phyloP scores from a whole-genome alignment of 2,888 invertebrate genomes.

The Cephus sareptanus region DNA sequence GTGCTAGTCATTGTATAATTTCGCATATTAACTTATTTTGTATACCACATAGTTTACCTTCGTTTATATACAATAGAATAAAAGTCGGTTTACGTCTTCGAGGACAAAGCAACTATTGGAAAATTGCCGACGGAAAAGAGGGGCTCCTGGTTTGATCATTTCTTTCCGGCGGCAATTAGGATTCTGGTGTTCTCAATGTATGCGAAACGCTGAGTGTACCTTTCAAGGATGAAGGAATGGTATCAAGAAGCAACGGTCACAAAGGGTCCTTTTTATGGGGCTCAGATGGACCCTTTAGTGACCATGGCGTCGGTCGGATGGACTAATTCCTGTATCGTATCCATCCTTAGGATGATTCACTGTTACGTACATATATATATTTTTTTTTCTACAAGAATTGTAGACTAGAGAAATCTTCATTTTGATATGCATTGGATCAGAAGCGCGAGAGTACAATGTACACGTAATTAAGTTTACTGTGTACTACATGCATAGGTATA shows the following conservation, averaged over 20 bases:
- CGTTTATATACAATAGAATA: background rate
- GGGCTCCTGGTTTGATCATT: background rate
- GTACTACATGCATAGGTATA: background rate
- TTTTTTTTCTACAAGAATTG: background rate
- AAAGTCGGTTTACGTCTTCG: background rate
- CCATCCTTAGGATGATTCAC: background rate
- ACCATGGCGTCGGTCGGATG: background rate
- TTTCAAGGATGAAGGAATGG: background rate
- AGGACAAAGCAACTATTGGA: background rate
- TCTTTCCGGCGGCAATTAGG: background rate
- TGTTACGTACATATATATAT: background rate
- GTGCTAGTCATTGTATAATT: background rate
- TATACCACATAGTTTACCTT: background rate
- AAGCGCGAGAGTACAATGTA: background rate
- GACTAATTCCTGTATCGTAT: background rate
- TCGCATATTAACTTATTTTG: background rate
- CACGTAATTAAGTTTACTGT: background rate
- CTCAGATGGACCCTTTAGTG: constrained; percentile 11
- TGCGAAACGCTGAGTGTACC: background rate
- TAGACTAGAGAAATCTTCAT: background rate
- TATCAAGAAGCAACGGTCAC: constrained; percentile 5
- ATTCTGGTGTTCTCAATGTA: background rate
- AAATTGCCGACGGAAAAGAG: background rate
- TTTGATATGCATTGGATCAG: background rate
- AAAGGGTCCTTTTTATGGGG: constrained; percentile 11